Evolutionary conservation across 2,888 invertebrate genomes (phyloP).

Genomic region (Tetragnatha montana): DNA sequence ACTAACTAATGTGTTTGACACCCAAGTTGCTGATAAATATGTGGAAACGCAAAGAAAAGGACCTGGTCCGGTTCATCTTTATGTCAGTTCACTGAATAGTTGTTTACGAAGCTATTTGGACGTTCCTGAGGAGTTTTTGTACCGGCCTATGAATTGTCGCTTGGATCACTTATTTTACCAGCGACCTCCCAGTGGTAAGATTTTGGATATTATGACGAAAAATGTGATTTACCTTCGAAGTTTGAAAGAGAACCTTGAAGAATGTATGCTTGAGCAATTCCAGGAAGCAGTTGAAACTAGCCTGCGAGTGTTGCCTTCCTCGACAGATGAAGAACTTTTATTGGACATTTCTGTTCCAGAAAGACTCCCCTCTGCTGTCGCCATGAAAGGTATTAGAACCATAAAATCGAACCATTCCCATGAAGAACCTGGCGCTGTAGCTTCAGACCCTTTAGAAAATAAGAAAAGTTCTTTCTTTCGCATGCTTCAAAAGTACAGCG

Average conservation of each 20-base stretch:
- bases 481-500: background rate
- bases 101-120: conserved; percentile 23
- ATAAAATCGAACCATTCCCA: background rate
- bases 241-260: background rate
- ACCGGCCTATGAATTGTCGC: background rate
- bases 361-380: background rate
- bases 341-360: conserved; percentile 1
- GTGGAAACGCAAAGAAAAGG: background rate
- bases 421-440: background rate
- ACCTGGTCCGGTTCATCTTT: background rate
- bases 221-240: conserved; percentile 26
- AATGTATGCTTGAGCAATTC: background rate
- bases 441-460: background rate
- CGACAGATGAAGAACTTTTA: conserved; percentile 8
- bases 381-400: conserved; percentile 1
- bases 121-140: conserved; percentile 18
- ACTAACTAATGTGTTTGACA: conserved; percentile 81
- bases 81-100: conserved; percentile 19
- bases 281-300: background rate
- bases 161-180: background rate
- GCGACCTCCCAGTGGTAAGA: conserved; percentile 3
- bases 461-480: background rate
- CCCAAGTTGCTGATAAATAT: conserved; percentile 78
- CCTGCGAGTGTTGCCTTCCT: background rate
- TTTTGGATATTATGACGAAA: background rate